These are phyloP conservation scores for Copidosoma floridanum DNA, from an alignment of 1,140 invertebrate genomes.

Conservation along the genomic window DNA sequence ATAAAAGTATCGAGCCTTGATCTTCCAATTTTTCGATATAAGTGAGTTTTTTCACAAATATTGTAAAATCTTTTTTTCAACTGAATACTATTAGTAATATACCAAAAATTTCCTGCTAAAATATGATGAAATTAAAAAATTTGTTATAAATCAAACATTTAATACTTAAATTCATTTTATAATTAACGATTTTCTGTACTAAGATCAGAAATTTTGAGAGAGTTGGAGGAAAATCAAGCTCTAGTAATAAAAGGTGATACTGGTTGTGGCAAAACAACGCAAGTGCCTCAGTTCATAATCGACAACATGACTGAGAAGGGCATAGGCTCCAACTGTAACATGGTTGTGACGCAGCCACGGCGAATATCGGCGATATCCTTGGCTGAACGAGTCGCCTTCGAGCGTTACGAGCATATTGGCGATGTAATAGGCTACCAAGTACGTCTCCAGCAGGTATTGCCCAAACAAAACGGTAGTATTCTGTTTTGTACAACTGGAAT, in stretches of 20 bases:
- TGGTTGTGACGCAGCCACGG: slow-evolving; percentile 88
- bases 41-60: slow-evolving; percentile 22
- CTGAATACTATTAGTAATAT: too few species aligned
- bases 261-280: slow-evolving; percentile 87
- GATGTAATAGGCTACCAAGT: slow-evolving; percentile 83
- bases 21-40: slow-evolving; percentile 30
- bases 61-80: neutral
- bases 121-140: too few species aligned
- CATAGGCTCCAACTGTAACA: slow-evolving; percentile 61
- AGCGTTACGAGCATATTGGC: slow-evolving; percentile 77
- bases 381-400: slow-evolving; percentile 78
- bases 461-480: slow-evolving; percentile 53
- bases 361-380: slow-evolving; percentile 87
- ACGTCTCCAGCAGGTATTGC: slow-evolving; percentile 35
- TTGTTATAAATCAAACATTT: too few species aligned
- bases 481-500: slow-evolving; percentile 77
- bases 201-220: slow-evolving; percentile 37
- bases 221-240: slow-evolving; percentile 56
- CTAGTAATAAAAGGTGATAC: slow-evolving; percentile 82
- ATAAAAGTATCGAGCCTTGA: neutral
- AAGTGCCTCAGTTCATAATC: slow-evolving; percentile 89
- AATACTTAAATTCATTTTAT: slow-evolving; percentile 10
- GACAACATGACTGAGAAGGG: slow-evolving; percentile 62
- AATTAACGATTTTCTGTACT: slow-evolving; percentile 21
- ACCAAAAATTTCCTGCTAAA: too few species aligned